phyloP scores from a whole-genome alignment of 2,113 vertebrate species.

The Phoxinus phoxinus region DNA sequence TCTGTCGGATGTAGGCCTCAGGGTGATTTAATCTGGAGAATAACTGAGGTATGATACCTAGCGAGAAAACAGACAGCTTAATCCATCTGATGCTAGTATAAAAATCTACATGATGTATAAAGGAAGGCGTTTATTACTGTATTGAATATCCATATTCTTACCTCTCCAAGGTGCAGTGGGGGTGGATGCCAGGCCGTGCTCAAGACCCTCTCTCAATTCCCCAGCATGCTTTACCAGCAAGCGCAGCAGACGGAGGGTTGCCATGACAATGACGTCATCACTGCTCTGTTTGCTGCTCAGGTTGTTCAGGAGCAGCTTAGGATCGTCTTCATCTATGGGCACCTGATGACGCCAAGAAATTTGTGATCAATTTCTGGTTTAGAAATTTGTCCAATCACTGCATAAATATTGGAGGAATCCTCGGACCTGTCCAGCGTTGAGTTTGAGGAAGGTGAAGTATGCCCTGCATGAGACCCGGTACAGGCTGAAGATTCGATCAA shows the following conservation, averaged over 20 bases:
- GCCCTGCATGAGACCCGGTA: conserved; percentile 95
- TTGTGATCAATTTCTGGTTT: neutral
- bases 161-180: conserved; percentile 97
- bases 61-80: conserved; percentile 4
- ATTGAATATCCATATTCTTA: conserved; percentile 54
- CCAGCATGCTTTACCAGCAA: conserved; percentile 96
- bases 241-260: conserved; percentile 88
- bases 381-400: neutral
- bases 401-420: neutral
- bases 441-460: conserved; percentile 97
- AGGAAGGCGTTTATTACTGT: neutral
- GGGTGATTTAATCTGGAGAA: conserved; percentile 98
- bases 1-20: conserved; percentile 95
- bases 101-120: neutral
- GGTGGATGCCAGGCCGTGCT: conserved; percentile 93
- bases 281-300: conserved; percentile 91
- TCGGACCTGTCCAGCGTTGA: conserved; percentile 92
- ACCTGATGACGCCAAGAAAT: conserved; percentile 71
- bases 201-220: conserved; percentile 92
- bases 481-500: conserved; percentile 96
- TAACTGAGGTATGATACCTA: conserved; percentile 97
- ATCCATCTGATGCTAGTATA: neutral
- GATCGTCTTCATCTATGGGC: conserved; percentile 90
- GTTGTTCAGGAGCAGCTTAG: conserved; percentile 80
- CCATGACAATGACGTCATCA: conserved; percentile 97